Base-by-base conservation (phyloP, 2,888 invertebrate species). In the Agrotis segetum region DNA sequence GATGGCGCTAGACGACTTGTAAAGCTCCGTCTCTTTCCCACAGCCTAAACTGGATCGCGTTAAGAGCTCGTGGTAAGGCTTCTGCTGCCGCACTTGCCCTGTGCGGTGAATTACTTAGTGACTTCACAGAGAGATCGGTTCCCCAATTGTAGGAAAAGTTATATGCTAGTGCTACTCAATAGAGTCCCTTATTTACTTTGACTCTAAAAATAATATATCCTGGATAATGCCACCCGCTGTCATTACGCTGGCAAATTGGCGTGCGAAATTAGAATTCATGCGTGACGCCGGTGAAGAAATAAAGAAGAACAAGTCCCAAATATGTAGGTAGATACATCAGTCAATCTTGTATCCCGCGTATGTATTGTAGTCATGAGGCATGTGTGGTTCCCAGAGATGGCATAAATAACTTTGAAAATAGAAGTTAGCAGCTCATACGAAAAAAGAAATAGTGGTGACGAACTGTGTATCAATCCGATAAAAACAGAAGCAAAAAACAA, bases 161-260 rank as follows among this genome's bases (percentile, higher is more conserved):
- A 44, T 29, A 53, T 7, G 24, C 53, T 53, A 16, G 1, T 17
- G 53, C 9, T 55, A 17, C 29, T 7, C 17, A 34, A 13, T 29
- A 40, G 5, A 40, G 17, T 40, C 34, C 55, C 55, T 14, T 21
- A 34, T 24, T 24, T n/a, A 17, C 40, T 21, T 21, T 24, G n/a
- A 14, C 21, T 24, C n/a, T 44, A 44, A 11, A 19, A n/a, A 16
- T 58, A 34, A 16, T 0, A 6, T 40, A 19, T 21, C 13, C 21
- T 21, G 17, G 17, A 5, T n/a, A 11, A 11, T 67, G 29, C 19
- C 52, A 14, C 14, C 29, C 46, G 52, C 21, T 2, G 11, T 46
- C n/a, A 52, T 17, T 67, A 19, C 14, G 14, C 14, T 21, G 2
- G 67, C 44, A n/a, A 68, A 68, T 67, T 68, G 53, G 68, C 68